Evolutionary conservation across 2,888 invertebrate species (phyloP).

Genomic region (Caenorhabditis sp.): DNA sequence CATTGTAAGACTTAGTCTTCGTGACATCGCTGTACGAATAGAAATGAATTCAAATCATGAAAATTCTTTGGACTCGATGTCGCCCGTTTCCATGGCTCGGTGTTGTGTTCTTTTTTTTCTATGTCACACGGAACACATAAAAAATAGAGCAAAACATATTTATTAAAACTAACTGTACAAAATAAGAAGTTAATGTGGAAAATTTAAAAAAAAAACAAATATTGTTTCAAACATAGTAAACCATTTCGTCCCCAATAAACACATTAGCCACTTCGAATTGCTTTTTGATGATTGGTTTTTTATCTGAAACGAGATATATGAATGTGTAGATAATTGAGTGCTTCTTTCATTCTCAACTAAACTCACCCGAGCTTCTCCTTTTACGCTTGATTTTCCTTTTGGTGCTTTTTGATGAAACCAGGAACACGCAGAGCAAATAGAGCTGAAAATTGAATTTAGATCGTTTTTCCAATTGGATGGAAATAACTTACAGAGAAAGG

Average conservation of each 20-base stretch:
- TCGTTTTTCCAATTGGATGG: not conserved
- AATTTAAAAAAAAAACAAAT: not conserved
- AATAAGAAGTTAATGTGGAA: too few species aligned
- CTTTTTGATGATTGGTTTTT: slow-evolving; percentile 25
- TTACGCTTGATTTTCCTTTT: slow-evolving; percentile 6
- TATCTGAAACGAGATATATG: too few species aligned
- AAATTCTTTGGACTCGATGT: not conserved
- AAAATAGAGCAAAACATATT: not conserved
- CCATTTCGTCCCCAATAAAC: slow-evolving; percentile 37
- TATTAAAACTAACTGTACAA: not conserved
- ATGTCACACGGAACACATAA: not conserved
- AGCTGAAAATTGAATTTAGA: slow-evolving; percentile 18
- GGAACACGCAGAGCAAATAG: slow-evolving; percentile 38
- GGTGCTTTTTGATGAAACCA: slow-evolving; percentile 26
- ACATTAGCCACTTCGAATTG: slow-evolving; percentile 38
- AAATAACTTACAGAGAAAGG: slow-evolving; percentile 26
- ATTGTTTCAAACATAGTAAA: slow-evolving; percentile 30
- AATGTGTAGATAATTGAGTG: too few species aligned
- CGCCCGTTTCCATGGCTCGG: not conserved
- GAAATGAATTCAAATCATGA: not conserved
- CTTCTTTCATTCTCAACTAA: not conserved
- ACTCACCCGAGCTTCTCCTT: not conserved
- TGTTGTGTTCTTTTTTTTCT: not conserved
- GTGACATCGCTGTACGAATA: not conserved
- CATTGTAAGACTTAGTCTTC: not conserved